These are phyloP conservation scores for Cylas formicarius DNA, from an alignment of 1,140 invertebrate genomes.

Conservation along the genomic window DNA sequence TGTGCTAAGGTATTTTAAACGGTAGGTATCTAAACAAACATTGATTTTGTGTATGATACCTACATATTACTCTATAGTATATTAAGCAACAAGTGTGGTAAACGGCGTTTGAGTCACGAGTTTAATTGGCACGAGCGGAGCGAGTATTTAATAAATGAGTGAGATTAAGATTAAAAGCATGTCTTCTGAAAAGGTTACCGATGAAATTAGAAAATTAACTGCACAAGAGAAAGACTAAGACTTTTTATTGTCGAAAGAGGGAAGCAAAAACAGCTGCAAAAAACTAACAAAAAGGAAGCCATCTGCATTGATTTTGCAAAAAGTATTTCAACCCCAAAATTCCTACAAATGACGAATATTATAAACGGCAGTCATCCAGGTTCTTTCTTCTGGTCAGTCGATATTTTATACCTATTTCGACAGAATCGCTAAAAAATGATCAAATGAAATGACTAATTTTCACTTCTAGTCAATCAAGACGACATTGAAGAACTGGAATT, in stretches of 20 bases:
- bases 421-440: constrained; percentile 26
- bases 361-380: constrained; percentile 21
- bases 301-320: constrained; percentile 24
- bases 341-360: constrained; percentile 26
- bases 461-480: constrained; percentile 25
- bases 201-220: constrained; percentile 11
- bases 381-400: constrained; percentile 9
- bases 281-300: constrained; percentile 13
- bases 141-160: too few species aligned
- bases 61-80: too few species aligned
- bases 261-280: constrained; percentile 12
- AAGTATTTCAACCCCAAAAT: constrained; percentile 19
- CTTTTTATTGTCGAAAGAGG: too few species aligned
- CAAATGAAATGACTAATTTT: constrained; percentile 25
- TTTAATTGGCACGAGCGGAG: too few species aligned
- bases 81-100: too few species aligned
- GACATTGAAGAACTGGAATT: constrained; percentile 19
- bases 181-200: constrained; percentile 1
- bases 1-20: too few species aligned
- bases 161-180: constrained; percentile 6
- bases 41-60: too few species aligned
- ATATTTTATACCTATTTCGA: constrained; percentile 25
- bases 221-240: too few species aligned
- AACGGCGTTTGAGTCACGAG: too few species aligned
- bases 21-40: too few species aligned